Conservation (phyloP, 64 coral and sea anemone species). For the Montipora foliosa region DNA sequence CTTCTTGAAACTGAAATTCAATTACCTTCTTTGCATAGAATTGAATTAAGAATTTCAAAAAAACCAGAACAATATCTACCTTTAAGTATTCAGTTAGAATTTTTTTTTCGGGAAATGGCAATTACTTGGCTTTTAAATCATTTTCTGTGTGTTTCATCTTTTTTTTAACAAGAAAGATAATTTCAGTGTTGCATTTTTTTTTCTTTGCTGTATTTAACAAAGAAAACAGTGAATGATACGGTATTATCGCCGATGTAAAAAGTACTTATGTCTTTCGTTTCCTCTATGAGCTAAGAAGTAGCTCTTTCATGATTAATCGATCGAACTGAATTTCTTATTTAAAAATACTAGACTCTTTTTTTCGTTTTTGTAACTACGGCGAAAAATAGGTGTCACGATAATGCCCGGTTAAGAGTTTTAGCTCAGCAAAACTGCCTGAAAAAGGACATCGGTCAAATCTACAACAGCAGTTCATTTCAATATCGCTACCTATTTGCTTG, state of each 20-base stretch:
- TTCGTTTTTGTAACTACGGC: no score
- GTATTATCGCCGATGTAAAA: background rate
- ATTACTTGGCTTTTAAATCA: slow-evolving; percentile 13
- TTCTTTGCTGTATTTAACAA: background rate
- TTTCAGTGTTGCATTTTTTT: background rate
- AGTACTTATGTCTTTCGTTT: no score
- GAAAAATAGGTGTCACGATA: no score
- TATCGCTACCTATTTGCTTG: background rate
- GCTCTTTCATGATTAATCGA: no score
- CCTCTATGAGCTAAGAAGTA: no score
- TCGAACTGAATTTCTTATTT: no score
- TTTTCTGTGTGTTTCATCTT: background rate
- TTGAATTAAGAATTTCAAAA: slow-evolving; percentile 8
- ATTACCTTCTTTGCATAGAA: background rate
- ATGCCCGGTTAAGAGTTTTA: no score
- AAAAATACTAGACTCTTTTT: no score
- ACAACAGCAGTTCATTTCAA: background rate
- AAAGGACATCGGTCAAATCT: background rate
- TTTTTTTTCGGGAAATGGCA: background rate
- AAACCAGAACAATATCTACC: background rate
- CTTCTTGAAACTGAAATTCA: slow-evolving; percentile 13
- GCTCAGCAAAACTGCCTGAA: no score
- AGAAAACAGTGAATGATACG: background rate
- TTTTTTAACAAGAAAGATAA: background rate
- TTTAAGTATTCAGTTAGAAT: background rate